Evolutionary conservation across 2,888 invertebrate species (phyloP).

Genomic region (Caenorhabditis panamensis): DNA sequence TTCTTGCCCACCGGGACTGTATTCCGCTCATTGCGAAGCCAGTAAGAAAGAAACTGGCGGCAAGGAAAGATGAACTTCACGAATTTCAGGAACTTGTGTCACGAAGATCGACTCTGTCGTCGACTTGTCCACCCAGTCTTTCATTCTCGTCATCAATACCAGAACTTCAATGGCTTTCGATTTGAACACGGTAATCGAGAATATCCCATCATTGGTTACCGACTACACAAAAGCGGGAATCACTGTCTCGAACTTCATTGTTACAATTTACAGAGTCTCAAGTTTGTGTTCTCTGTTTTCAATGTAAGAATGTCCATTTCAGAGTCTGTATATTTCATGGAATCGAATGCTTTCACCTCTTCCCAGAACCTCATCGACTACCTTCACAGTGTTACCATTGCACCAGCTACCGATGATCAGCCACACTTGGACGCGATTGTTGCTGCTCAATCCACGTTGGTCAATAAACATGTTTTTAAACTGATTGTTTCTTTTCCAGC

Average conservation of each 20-base stretch:
- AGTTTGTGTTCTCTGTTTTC: slow-evolving; percentile 5
- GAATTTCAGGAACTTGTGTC: slow-evolving; percentile 52
- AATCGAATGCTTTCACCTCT: slow-evolving; percentile 25
- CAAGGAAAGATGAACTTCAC: background rate
- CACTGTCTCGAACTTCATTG: slow-evolving; percentile 38
- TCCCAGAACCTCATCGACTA: slow-evolving; percentile 38
- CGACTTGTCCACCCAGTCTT: slow-evolving; percentile 54
- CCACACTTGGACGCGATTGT: slow-evolving; percentile 51
- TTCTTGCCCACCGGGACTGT: slow-evolving; percentile 61
- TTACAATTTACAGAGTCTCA: slow-evolving; percentile 41
- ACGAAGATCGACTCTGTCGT: slow-evolving; percentile 41
- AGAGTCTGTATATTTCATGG: slow-evolving; percentile 56
- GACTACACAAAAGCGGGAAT: slow-evolving; percentile 49
- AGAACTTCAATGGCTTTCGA: slow-evolving; percentile 56
- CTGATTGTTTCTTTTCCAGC: slow-evolving; percentile 2
- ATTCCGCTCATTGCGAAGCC: slow-evolving; percentile 61
- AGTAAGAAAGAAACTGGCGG: slow-evolving; percentile 8
- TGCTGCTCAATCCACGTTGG: slow-evolving; percentile 46
- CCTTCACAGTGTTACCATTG: slow-evolving; percentile 40
- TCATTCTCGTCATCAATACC: slow-evolving; percentile 54
- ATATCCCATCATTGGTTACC: slow-evolving; percentile 24
- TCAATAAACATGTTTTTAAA: too few species aligned
- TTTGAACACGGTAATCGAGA: slow-evolving; percentile 43
- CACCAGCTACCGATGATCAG: slow-evolving; percentile 33
- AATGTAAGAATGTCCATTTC: background rate